Conservation (phyloP, 2,797 vertebrate genomes). For the Alectoris magna region DNA sequence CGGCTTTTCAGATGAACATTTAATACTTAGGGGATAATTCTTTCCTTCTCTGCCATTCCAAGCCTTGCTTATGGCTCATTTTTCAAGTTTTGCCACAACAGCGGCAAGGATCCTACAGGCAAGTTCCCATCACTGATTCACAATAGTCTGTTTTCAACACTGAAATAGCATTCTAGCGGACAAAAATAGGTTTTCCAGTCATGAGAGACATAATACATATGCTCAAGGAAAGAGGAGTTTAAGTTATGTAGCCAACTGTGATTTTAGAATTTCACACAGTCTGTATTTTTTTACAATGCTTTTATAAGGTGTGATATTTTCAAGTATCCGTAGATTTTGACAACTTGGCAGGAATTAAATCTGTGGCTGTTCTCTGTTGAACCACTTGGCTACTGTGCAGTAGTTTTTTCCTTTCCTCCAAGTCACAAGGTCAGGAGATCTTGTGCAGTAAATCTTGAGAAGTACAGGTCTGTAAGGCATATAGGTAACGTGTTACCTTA, state of each 20-base stretch:
- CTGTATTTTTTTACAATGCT: conserved; percentile 5
- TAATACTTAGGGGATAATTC: background rate
- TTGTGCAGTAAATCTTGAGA: background rate
- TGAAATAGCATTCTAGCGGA: background rate
- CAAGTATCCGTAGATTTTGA: background rate
- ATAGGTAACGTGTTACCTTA: background rate
- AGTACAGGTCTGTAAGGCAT: background rate
- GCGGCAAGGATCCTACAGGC: background rate
- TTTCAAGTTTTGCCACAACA: background rate
- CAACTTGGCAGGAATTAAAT: conserved; percentile 21
- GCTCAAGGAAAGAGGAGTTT: conserved; percentile 1
- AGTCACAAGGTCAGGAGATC: background rate
- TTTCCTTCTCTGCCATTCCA: background rate
- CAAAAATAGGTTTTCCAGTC: background rate
- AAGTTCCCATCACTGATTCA: background rate
- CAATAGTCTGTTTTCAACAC: background rate
- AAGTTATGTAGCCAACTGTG: background rate
- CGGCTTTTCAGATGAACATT: background rate
- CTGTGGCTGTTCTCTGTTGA: conserved; percentile 26
- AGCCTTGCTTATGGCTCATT: background rate
- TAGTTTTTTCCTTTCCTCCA: background rate
- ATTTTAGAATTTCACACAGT: conserved; percentile 27
- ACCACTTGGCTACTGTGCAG: conserved; percentile 33
- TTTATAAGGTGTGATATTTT: conserved; percentile 2
- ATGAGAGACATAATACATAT: background rate